A percentile compares a stretch with the other conserved stretches of the same genome.
Evolutionary conservation across 2,113 vertebrate genomes (phyloP).

Genomic region (Elephas maximus): DNA sequence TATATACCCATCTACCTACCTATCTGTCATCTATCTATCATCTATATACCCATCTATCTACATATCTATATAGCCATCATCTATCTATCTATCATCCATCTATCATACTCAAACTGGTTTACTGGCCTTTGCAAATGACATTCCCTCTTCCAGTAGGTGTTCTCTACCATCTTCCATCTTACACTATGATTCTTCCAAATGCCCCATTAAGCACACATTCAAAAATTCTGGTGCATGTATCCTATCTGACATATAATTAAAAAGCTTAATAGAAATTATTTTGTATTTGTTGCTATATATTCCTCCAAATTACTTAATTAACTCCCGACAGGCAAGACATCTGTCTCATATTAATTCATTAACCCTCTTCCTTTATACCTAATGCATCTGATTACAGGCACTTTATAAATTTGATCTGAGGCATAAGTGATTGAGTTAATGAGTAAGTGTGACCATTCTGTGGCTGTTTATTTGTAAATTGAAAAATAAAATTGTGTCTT

Average conservation of each 20-base stretch:
- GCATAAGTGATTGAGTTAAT: background rate
- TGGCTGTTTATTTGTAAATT: background rate
- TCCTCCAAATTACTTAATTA: background rate
- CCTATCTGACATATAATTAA: background rate
- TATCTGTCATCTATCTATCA: background rate
- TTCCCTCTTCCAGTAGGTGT: background rate
- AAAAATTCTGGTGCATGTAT: background rate
- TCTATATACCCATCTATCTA: too few relatives aligned
- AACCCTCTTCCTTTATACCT: background rate
- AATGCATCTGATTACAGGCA: background rate
- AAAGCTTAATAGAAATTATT: background rate
- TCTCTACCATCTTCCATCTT: background rate
- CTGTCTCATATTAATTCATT: background rate
- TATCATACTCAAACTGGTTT: background rate
- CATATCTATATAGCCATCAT: background rate
- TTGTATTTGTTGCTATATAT: constrained; percentile 43
- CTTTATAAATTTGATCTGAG: background rate
- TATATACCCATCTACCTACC: too few relatives aligned
- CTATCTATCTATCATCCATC: background rate
- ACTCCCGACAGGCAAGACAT: background rate
- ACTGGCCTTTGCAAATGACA: background rate
- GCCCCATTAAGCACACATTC: background rate
- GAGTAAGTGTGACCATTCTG: background rate
- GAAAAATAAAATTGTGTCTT: background rate
- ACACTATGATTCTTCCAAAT: background rate